Conservation (phyloP, 1,140 invertebrate species). For the Callitettix versicolor region DNA sequence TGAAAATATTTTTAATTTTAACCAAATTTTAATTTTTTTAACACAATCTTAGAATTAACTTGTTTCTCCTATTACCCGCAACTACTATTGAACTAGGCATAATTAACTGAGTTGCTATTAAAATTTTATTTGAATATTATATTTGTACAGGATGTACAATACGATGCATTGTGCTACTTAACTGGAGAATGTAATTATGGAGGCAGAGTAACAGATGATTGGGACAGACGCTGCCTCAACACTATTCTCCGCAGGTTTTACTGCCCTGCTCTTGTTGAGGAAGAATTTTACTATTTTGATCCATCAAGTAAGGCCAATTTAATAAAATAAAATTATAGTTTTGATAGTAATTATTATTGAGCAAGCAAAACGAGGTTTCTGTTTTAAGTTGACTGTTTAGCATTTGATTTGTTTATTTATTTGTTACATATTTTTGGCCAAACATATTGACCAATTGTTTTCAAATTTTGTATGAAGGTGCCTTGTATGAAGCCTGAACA, state of each 20-base stretch:
- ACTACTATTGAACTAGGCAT: too few species aligned
- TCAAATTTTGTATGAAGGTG: too few species aligned
- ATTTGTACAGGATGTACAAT: constrained; percentile 59
- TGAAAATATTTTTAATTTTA: neutral
- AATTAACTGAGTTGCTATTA: too few species aligned
- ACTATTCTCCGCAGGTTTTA: constrained; percentile 79
- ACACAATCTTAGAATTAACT: neutral
- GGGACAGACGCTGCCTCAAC: constrained; percentile 78
- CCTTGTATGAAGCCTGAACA: too few species aligned
- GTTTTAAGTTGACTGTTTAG: too few species aligned
- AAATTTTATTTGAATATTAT: neutral
- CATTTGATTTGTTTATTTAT: too few species aligned
- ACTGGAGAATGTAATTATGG: constrained; percentile 96
- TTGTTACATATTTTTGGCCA: too few species aligned
- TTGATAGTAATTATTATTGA: too few species aligned
- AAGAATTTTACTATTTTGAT: constrained; percentile 35
- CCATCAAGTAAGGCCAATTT: constrained; percentile 10
- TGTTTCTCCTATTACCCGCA: neutral
- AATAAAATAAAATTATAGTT: too few species aligned
- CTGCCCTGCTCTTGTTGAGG: constrained; percentile 35
- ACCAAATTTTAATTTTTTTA: neutral
- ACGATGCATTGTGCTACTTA: constrained; percentile 78
- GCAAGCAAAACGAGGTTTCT: too few species aligned
- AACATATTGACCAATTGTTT: too few species aligned
- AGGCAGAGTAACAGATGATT: constrained; percentile 87